Evolutionary conservation across 1,140 invertebrate species (phyloP).

Genomic region (Ceratosolen solmsi): DNA sequence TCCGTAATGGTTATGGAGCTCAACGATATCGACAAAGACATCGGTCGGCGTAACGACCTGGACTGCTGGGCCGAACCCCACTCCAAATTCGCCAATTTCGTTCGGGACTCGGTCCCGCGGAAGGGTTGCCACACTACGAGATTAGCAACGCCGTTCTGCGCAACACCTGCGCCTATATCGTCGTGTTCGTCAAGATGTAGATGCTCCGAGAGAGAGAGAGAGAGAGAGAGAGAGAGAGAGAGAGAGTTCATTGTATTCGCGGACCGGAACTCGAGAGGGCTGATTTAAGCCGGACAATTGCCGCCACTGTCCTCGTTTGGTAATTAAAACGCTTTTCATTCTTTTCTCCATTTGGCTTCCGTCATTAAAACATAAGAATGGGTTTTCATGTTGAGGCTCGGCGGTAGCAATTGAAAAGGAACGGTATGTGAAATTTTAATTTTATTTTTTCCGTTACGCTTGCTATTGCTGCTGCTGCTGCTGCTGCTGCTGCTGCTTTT

Average conservation of each 20-base stretch:
- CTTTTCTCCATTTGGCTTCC: no score
- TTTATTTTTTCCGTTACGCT: background rate
- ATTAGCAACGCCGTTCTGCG: slow-evolving; percentile 75
- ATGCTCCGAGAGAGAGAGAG: background rate
- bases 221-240: no score
- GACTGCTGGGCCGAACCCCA: slow-evolving; percentile 76
- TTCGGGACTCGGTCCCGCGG: slow-evolving; percentile 72
- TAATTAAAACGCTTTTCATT: background rate
- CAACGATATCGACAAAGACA: slow-evolving; percentile 73
- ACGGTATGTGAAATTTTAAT: background rate
- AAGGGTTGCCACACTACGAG: slow-evolving; percentile 75
- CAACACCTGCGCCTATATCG: slow-evolving; percentile 74
- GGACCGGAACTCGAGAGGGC: no score
- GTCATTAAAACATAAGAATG: background rate
- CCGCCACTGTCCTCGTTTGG: background rate
- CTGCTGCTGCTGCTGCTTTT: background rate
- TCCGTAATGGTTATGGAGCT: slow-evolving; percentile 78
- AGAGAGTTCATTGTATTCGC: no score
- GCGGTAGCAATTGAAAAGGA: background rate
- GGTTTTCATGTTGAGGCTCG: background rate
- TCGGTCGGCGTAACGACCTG: slow-evolving; percentile 71
- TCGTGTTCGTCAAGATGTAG: slow-evolving; percentile 70
- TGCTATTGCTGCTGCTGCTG: no score
- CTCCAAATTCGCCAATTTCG: slow-evolving; percentile 75
- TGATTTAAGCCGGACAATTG: background rate